Evolutionary conservation across 2,113 vertebrate species (phyloP).

Genomic region (Pogonocichla stellata): DNA sequence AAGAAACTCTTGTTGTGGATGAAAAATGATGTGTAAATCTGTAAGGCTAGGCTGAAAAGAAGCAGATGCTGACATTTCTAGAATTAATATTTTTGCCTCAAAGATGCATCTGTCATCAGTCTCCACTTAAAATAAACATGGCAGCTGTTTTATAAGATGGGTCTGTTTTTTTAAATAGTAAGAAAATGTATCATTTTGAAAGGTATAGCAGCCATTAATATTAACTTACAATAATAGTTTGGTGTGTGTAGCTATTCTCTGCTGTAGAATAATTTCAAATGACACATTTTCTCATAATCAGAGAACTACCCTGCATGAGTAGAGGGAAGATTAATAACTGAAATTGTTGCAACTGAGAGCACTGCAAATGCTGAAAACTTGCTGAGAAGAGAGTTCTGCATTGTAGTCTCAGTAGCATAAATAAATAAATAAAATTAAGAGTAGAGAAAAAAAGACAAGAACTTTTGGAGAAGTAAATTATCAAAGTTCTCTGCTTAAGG

Average conservation of each 20-base stretch:
- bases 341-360: neutral
- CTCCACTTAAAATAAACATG: slow-evolving; percentile 76
- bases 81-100: slow-evolving; percentile 70
- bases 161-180: slow-evolving; percentile 24
- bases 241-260: neutral
- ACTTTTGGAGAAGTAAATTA: neutral
- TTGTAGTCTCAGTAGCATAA: neutral
- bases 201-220: neutral
- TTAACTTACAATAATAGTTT: neutral
- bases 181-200: slow-evolving; percentile 30
- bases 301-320: neutral
- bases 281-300: slow-evolving; percentile 19
- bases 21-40: slow-evolving; percentile 71
- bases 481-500: neutral
- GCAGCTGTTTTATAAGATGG: slow-evolving; percentile 53
- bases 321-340: slow-evolving; percentile 11
- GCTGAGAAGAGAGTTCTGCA: neutral
- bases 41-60: slow-evolving; percentile 66
- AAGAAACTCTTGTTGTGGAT: neutral
- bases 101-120: slow-evolving; percentile 74
- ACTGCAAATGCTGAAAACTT: slow-evolving; percentile 16
- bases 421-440: neutral
- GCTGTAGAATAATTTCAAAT: slow-evolving; percentile 37
- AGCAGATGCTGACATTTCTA: slow-evolving; percentile 73
- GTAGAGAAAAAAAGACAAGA: neutral